Evolutionary conservation across 2,113 vertebrate species (phyloP), one percentile per base, ranked within the genome.

Genomic region (Centrocercus urophasianus): DNA sequence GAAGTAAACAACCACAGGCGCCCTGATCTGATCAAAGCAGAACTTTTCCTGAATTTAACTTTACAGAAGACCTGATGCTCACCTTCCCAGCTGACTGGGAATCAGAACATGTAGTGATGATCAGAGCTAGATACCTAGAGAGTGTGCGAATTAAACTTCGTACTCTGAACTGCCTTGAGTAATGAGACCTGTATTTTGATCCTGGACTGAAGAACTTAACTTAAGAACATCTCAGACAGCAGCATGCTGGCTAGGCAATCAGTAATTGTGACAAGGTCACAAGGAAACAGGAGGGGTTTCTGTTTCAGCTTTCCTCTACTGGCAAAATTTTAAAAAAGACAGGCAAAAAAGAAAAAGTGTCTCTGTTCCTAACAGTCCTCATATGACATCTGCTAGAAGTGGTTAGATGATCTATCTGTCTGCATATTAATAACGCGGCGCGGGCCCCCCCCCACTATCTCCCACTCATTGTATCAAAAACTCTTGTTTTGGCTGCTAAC

Each of bases 401-500:
- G 11, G 32, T 74, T 90, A 85, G 71, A 85, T 52, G 56, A 85
- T 83, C 30, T 43, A 21, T 60, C 40, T 88, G 57, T 34, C 42
- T 79, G 21, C 19, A 14, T 25, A 63, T 71, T 67, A 88, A 77
- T 71, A 80, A 88, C 9, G n/a, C n/a, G n/a, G n/a, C n/a, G n/a
- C n/a, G n/a, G n/a, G n/a, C 36, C 36, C 36, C 36, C 45, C 52
- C 73, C 54, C 77, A 69, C 69, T 86, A 88, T 84, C 61, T 88
- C 94, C 93, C 52, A 91, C 91, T 86, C 83, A 38, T 5, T 54
- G 52, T 69, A 75, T 36, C 57, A 54, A 88, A 34, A 93, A 34
- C 47, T 95, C 76, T 72, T 16, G 30, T 86, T 96, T 77, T 95
- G 83, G 91, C 66, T 93, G 83, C 11, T 79, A 86, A n/a, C 36